Base-by-base conservation (phyloP, 2,888 invertebrate genomes). In the Philereme transversata region DNA sequence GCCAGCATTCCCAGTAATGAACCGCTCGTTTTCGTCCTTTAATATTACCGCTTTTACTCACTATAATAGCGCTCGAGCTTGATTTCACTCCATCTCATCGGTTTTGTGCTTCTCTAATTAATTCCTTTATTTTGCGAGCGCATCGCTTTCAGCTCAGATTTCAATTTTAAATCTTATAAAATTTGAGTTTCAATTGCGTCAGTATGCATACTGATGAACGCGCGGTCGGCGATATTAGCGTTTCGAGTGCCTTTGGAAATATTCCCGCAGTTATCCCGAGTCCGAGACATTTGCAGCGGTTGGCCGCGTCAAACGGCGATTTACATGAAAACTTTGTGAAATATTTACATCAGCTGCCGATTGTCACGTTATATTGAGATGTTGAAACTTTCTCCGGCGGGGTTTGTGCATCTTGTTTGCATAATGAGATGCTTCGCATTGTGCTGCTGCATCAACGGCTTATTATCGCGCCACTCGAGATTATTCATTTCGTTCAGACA, bases 1-100 rank as follows among this genome's bases (percentile, higher is more conserved):
- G 82, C 88, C 84, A 77, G 83, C 86, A 87, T 88, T 88, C 78
- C 73, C 81, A 78, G 90, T 90, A 90, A 92, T 91, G 88, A 90
- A 89, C 79, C 83, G 88, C 85, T 87, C 90, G 87, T 90, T 90
- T 86, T 86, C 89, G 84, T 87, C 82, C 85, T 86, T 84, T 87
- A 87, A 87, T 88, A 88, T 86, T 77, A 77, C 86, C 83, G 86
- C 81, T 88, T 84, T 80, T 83, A 83, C 83, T 85, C 83, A 80
- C 78, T 75, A 75, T 85, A 81, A 86, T 83, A 77, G 81, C 78
- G 70, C 78, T 80, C 78, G 71, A 76, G 81, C 83, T 86, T 82
- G 83, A 87, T 88, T 88, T 86, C 79, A 82, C 82, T 81, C 78
- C 81, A 83, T 78, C 81, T 78, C 80, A 73, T 84, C 77, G 80